Evolutionary conservation across 2,113 vertebrate genomes (phyloP).

Genomic region (Aptenodytes patagonicus): DNA sequence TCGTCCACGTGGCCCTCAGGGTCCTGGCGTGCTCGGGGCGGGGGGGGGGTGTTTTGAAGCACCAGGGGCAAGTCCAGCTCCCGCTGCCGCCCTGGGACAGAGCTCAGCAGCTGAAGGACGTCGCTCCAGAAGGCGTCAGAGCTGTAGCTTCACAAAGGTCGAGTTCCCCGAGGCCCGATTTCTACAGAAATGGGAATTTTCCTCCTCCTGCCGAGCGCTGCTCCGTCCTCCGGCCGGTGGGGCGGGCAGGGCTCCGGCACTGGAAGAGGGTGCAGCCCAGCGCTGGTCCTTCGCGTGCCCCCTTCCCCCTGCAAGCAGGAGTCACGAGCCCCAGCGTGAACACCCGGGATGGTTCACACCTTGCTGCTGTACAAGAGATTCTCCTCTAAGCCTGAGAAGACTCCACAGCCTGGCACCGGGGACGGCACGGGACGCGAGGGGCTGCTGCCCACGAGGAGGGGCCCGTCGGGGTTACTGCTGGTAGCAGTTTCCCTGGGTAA

Average conservation of each 20-base stretch:
- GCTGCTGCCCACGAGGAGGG: neutral
- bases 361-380: neutral
- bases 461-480: neutral
- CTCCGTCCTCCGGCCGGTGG: neutral
- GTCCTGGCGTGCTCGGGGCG: no score
- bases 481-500: neutral
- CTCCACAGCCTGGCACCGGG: accelerated
- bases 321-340: accelerated
- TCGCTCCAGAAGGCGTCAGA: no score
- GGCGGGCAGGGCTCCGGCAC: accelerated
- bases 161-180: neutral
- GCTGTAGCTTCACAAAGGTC: neutral
- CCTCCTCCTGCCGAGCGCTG: neutral
- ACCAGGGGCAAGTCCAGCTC: neutral
- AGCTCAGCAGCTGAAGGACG: neutral
- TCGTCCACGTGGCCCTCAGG: accelerated
- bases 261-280: neutral
- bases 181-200: neutral
- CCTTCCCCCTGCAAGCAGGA: no score
- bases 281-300: neutral
- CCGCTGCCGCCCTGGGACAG: neutral
- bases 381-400: neutral
- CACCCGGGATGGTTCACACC: neutral
- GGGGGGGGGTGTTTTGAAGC: neutral
- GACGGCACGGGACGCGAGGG: accelerated